phyloP scores from a whole-genome alignment of 37 sponge, comb jelly and placozoan species.

The Eunapius fragilis region DNA sequence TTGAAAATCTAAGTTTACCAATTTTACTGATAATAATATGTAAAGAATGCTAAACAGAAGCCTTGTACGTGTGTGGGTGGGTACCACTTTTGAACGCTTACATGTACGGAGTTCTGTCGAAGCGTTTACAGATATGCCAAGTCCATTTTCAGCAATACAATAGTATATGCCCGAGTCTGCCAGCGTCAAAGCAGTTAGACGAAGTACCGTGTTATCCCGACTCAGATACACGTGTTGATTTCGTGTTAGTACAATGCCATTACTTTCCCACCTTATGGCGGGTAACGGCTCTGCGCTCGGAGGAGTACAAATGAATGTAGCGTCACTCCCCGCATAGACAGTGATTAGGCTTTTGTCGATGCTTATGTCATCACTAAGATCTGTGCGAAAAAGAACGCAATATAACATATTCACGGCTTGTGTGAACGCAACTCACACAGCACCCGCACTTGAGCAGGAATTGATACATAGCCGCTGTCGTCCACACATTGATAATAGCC shows the following conservation, averaged over 20 bases:
- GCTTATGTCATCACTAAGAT: not conserved
- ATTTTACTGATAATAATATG: no score
- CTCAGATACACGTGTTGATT: not conserved
- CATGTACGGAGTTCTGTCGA: not conserved
- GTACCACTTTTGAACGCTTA: not conserved
- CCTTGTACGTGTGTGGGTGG: not conserved
- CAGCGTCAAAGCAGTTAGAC: not conserved
- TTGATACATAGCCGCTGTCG: not conserved
- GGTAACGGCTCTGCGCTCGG: not conserved
- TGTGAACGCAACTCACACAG: not conserved
- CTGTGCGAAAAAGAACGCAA: not conserved
- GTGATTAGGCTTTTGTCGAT: not conserved
- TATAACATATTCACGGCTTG: not conserved
- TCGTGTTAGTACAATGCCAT: not conserved
- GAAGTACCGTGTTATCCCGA: not conserved
- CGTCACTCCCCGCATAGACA: not conserved
- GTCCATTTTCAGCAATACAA: not conserved
- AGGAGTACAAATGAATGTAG: not conserved
- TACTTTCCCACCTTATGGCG: not conserved
- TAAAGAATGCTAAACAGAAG: not conserved
- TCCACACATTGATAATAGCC: not conserved
- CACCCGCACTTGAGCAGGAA: not conserved
- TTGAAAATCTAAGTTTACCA: no score
- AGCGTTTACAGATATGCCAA: not conserved
- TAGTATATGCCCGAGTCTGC: not conserved